Conservation (phyloP, 2,888 invertebrate species). For the Smittia sp. region DNA sequence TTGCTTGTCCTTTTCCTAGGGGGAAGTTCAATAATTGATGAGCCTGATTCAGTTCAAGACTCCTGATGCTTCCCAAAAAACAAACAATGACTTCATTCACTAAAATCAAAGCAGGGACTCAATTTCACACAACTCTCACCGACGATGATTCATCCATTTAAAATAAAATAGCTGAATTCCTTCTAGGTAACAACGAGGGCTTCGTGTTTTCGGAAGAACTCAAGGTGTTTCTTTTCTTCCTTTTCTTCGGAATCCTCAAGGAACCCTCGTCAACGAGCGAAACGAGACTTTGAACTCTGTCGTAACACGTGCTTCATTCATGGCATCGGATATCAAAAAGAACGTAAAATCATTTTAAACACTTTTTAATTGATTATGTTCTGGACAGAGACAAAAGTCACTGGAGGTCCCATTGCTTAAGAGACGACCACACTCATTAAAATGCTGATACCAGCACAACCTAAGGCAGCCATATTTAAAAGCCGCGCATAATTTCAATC, state of each 20-base stretch:
- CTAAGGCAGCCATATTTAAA: background rate
- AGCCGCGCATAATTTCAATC: background rate
- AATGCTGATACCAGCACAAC: too few species aligned
- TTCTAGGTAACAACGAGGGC: background rate
- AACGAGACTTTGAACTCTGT: background rate
- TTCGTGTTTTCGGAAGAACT: slow-evolving; percentile 17
- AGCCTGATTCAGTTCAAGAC: background rate
- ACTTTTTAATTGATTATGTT: too few species aligned
- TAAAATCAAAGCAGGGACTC: slow-evolving; percentile 7
- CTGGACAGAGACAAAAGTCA: too few species aligned
- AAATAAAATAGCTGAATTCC: background rate
- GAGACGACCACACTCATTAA: too few species aligned
- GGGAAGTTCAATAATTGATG: background rate
- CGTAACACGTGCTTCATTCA: slow-evolving; percentile 11
- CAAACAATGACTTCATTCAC: background rate
- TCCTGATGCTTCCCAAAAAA: background rate
- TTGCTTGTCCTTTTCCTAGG: background rate
- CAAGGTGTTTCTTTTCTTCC: slow-evolving; percentile 19
- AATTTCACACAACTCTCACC: slow-evolving; percentile 2
- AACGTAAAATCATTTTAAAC: too few species aligned
- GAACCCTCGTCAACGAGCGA: background rate
- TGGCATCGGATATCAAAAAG: background rate
- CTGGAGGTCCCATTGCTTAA: too few species aligned
- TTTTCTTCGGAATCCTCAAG: background rate
- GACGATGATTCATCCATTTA: slow-evolving; percentile 7